Evolutionary conservation across 2,888 invertebrate genomes (phyloP).

Genomic region (Cataglyphis livida): DNA sequence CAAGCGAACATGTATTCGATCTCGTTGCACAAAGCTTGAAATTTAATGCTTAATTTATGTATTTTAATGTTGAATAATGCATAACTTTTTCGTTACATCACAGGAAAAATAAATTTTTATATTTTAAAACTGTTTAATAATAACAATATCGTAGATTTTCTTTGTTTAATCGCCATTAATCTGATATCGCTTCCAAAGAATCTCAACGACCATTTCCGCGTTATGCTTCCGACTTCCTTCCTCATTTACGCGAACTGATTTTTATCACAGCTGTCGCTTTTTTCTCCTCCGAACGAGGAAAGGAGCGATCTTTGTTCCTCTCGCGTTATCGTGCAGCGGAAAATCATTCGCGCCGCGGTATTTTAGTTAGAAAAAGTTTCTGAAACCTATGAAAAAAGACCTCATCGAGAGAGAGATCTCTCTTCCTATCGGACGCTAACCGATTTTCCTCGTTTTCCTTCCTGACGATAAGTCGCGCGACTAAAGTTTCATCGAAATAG

Average conservation of each 20-base stretch:
- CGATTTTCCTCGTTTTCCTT: conserved; percentile 61
- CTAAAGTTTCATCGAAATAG: conserved; percentile 62
- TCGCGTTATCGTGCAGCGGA: conserved; percentile 9
- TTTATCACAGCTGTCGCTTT: conserved; percentile 24
- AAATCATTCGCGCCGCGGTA: conserved; percentile 34
- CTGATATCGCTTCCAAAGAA: conserved; percentile 33
- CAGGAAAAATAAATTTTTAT: conserved; percentile 10
- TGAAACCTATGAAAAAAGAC: conserved; percentile 28
- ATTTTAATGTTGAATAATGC: too few species aligned
- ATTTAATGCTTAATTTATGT: too few species aligned
- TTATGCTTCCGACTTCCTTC: conserved; percentile 45
- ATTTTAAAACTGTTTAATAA: conserved; percentile 21
- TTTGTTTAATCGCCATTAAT: conserved; percentile 19
- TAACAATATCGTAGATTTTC: not conserved
- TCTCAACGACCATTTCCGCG: conserved; percentile 12
- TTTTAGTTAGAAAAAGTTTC: conserved; percentile 35
- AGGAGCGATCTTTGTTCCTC: conserved; percentile 28
- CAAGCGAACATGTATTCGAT: not conserved
- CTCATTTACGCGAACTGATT: conserved; percentile 32
- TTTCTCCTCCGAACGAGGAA: not conserved
- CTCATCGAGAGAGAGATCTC: conserved; percentile 38
- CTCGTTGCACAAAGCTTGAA: not conserved
- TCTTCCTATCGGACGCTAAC: conserved; percentile 46
- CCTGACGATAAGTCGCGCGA: conserved; percentile 39
- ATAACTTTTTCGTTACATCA: not conserved